Evolutionary conservation across 2,797 vertebrate genomes (phyloP), one percentile per base, ranked within the genome.

Genomic region (Rhabdophis nuchalis): DNA sequence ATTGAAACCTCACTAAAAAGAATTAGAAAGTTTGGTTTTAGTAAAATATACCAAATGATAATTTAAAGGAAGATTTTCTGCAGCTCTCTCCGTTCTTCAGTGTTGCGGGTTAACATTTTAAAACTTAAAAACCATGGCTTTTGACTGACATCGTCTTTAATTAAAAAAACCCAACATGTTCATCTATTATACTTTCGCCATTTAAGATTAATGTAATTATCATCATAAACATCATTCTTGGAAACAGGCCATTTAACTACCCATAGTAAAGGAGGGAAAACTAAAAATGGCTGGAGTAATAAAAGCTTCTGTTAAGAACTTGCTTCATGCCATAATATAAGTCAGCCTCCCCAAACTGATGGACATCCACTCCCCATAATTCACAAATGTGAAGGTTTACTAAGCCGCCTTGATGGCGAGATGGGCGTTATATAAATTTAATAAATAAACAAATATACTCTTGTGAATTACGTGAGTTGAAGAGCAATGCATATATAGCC

Each of bases 71-170:
- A 89, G 27, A 68, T 91, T 96, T 58, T 97, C 96, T 95, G 96
- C 96, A 97, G 97, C 97, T 97, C 95, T 97, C 88, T 92, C 90
- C 94, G 95, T 94, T 96, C 95, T 64, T 95, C 91, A 94, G 96
- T 97, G 97, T 96, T 97, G 95, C 97, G 97, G 95, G 96, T 95
- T 95, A 36, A 96, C 93, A 97, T 90, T 97, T 89, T 90, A 94
- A 96, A 93, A 96, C 93, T 85, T 94, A n/a, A 64, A 96, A 97
- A 93, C 56, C 7, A 57, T 88, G 87, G 89, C 90, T 93, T 50
- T 94, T 93, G 16, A 96, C 96, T 16, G 46, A 36, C 85, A 96
- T 94, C 91, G 95, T 95, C 56, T 58, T 86, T 41, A 68, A 61
- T 46, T 41, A 27, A 93, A 46, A 92, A 94, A 93, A 88, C 56